Conservation (phyloP, 2,113 vertebrate species). For the Otolemur garnettii region DNA sequence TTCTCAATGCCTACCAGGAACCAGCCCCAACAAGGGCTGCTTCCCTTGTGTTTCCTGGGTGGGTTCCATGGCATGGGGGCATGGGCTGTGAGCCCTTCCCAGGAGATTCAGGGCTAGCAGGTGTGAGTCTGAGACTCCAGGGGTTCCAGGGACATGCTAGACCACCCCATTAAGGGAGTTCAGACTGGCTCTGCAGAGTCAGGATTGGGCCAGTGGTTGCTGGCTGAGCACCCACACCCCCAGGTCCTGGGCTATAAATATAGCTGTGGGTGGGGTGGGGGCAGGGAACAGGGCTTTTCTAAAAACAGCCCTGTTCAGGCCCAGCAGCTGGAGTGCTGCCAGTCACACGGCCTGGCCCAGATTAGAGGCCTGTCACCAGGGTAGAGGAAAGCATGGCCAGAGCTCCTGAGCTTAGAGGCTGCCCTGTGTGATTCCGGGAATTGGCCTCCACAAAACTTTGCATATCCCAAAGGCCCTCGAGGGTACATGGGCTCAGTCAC, state of each 20-base stretch:
- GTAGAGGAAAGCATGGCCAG: neutral
- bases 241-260: slow-evolving; percentile 44
- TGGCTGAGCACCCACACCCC: neutral
- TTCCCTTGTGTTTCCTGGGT: neutral
- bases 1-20: rapidly evolving
- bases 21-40: neutral
- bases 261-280: neutral
- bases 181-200: neutral
- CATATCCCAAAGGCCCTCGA: neutral
- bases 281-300: neutral
- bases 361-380: slow-evolving; percentile 44
- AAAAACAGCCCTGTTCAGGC: slow-evolving; percentile 46
- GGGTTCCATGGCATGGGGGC: rapidly evolving
- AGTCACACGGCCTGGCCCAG: slow-evolving; percentile 49
- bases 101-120: neutral
- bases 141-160: too few species aligned
- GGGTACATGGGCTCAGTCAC: neutral
- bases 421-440: neutral
- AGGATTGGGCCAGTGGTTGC: rapidly evolving
- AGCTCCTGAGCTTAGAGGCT: neutral
- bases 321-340: slow-evolving; percentile 8
- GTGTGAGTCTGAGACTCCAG: neutral
- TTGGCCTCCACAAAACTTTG: too few species aligned
- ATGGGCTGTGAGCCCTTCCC: neutral
- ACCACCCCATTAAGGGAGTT: too few species aligned